These are phyloP conservation scores for Labeo rohita DNA, from an alignment of 2,113 vertebrate genomes.

Conservation along the genomic window DNA sequence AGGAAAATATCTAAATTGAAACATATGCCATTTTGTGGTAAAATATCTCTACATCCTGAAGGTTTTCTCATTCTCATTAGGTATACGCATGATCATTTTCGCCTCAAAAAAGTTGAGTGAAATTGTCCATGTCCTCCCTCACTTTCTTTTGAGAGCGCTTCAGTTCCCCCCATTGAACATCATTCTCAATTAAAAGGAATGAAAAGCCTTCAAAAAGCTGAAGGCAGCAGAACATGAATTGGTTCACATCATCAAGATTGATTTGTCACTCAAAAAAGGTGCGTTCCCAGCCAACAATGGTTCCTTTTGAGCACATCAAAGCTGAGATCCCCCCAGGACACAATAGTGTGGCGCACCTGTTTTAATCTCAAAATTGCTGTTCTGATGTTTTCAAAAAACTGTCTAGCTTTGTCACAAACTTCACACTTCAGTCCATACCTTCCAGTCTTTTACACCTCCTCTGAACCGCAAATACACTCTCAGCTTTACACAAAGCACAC, in stretches of 20 bases:
- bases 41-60: background rate
- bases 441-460: conserved; percentile 50
- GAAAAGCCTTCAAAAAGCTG: conserved; percentile 51
- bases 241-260: conserved; percentile 55
- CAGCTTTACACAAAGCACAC: conserved; percentile 52
- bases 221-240: conserved; percentile 46
- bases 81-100: background rate
- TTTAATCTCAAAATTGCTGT: conserved; percentile 74
- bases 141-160: conserved; percentile 23
- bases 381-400: conserved; percentile 75
- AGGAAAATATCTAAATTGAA: conserved; percentile 2
- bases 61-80: conserved; percentile 20
- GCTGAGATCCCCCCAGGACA: conserved; percentile 70
- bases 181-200: conserved; percentile 52
- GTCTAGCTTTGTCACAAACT: conserved; percentile 70
- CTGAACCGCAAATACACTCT: conserved; percentile 29
- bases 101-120: background rate
- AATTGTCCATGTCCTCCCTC: conserved; percentile 8
- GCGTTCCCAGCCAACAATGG: conserved; percentile 70
- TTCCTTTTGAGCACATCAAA: conserved; percentile 77
- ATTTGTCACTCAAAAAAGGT: conserved; percentile 61
- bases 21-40: background rate
- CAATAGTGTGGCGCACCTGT: conserved; percentile 74
- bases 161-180: background rate
- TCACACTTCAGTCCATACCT: conserved; percentile 68